These are phyloP conservation scores for Heliconius hortense DNA, from an alignment of 2,888 invertebrate species.

Conservation along the genomic window DNA sequence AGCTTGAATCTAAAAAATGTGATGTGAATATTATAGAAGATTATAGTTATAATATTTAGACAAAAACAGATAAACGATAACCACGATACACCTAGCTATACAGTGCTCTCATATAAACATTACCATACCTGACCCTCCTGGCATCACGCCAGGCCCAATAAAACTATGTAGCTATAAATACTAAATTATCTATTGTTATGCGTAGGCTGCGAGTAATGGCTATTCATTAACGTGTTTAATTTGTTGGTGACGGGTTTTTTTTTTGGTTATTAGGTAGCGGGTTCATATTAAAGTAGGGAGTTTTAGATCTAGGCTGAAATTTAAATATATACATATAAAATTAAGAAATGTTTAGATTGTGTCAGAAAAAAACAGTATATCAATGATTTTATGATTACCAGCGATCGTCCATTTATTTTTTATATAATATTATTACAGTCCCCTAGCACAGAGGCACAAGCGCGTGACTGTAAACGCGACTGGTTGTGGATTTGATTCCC, in stretches of 20 bases:
- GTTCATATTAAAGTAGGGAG: background rate
- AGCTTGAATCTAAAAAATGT: too few relatives aligned
- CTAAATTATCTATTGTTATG: constrained; percentile 45
- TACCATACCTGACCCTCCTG: constrained; percentile 42
- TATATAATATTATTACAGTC: too few relatives aligned
- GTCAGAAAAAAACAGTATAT: too few relatives aligned
- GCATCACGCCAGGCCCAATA: constrained; percentile 46
- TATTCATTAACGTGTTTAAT: constrained; percentile 15
- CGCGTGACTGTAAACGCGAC: too few relatives aligned
- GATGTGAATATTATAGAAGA: too few relatives aligned
- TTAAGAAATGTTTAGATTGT: too few relatives aligned
- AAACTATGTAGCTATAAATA: constrained; percentile 42
- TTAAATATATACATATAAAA: too few relatives aligned
- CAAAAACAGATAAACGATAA: constrained; percentile 16
- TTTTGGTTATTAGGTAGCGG: background rate
- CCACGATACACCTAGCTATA: constrained; percentile 10
- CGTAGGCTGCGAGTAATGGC: constrained; percentile 36
- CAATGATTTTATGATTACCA: too few relatives aligned
- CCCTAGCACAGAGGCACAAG: too few relatives aligned
- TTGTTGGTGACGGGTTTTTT: constrained; percentile 2
- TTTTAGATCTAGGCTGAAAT: too few relatives aligned
- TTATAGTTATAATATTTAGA: background rate
- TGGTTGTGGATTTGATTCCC: too few relatives aligned
- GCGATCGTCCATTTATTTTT: too few relatives aligned
- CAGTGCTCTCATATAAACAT: constrained; percentile 29